Evolutionary conservation across 2,888 invertebrate species (phyloP).

Genomic region (Papilio gigon): DNA sequence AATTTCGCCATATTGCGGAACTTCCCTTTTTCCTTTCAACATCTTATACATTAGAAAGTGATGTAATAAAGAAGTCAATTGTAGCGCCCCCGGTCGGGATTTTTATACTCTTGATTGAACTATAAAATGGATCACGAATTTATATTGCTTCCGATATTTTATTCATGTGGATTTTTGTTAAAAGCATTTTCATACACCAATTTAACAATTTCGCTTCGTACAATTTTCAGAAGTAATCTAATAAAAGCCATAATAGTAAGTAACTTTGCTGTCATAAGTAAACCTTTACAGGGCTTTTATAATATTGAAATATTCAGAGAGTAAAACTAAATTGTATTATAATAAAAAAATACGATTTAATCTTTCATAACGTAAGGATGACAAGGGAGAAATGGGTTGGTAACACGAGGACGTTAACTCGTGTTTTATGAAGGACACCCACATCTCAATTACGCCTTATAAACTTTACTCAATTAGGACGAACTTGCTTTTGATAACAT

Average conservation of each 20-base stretch:
- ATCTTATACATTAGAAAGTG: too few relatives aligned
- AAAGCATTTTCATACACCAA: slow-evolving; percentile 16
- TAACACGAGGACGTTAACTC: slow-evolving; percentile 6
- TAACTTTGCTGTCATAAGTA: neutral
- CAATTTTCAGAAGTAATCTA: slow-evolving; percentile 11
- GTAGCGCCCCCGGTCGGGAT: too few relatives aligned
- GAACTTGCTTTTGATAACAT: slow-evolving; percentile 11
- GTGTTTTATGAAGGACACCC: slow-evolving; percentile 6
- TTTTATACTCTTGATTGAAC: too few relatives aligned
- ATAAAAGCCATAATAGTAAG: slow-evolving; percentile 20
- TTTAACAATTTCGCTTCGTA: slow-evolving; percentile 2
- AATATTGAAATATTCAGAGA: neutral
- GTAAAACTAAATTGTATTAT: neutral
- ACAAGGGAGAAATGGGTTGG: slow-evolving; percentile 15
- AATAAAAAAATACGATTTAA: neutral
- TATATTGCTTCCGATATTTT: neutral
- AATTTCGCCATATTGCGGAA: too few relatives aligned
- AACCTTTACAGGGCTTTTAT: slow-evolving; percentile 6
- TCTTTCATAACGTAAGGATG: slow-evolving; percentile 12
- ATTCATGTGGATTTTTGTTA: slow-evolving; percentile 5
- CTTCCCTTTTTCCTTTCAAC: too few relatives aligned
- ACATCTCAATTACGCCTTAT: slow-evolving; percentile 12
- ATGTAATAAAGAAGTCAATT: too few relatives aligned
- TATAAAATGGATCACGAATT: neutral
- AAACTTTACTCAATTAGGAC: slow-evolving; percentile 4